Base-by-base conservation (phyloP, 2,888 invertebrate genomes). In the Athetis lepigone region DNA sequence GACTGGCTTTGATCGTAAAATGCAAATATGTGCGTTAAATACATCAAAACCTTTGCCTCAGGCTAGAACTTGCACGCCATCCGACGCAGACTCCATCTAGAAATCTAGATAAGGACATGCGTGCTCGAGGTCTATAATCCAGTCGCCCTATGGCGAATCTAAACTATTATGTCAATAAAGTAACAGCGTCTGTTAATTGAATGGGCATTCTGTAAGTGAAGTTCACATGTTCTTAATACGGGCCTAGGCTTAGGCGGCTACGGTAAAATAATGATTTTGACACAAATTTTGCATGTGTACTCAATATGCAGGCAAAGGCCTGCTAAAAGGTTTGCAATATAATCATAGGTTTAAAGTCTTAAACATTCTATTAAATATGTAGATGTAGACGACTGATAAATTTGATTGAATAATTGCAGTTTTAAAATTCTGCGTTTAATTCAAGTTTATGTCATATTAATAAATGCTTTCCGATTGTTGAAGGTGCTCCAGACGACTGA, bases 161-260 rank as follows among this genome's bases (percentile, higher is more conserved):
- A 78, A 88, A 84, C 85, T 86, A 85, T 88, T 85, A 86, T 82
- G 84, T 88, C 86, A 87, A 84, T 88, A 86, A 86, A 87, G 81
- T 77, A 87, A 85, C 85, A 80, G 78, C 77, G 71, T 76, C 82
- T 75, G 81, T 85, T 88, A 88, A 90, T 90, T 88, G 87, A 87
- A 85, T 77, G 77, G 77, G 61, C 62, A 80, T 85, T 85, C 75
- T 75, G 68, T 82, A 83, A 82, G 83, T 80, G 73, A 83, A 83
- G 71, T 68, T 72, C 79, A 73, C 75, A 65, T 25, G 40, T 50
- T 29, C 33, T 50, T 50, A 50, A 27, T 50, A 39, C 8, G 37
- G 40, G 57, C 43, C 46, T 59, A 33, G 33, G 33, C 33, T 13
- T 1, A 13, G 33, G 4, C 33, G 13, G 33, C 13, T 4, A 58